These are phyloP conservation scores for Acipenser ruthenus DNA, from an alignment of 2,797 vertebrate genomes.

Conservation along the genomic window DNA sequence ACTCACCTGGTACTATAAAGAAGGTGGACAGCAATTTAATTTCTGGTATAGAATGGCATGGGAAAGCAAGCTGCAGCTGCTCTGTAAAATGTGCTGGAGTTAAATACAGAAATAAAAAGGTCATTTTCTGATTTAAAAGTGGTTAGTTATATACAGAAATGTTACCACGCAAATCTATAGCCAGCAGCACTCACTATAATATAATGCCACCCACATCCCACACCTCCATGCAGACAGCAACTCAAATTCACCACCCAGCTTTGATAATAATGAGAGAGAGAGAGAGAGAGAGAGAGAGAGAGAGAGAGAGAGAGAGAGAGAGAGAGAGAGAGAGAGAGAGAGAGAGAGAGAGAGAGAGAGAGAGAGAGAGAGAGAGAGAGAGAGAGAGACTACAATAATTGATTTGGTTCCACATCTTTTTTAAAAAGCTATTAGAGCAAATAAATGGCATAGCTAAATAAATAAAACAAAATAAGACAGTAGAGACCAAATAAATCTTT, in stretches of 20 bases:
- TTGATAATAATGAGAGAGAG: not conserved
- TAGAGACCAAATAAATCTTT: too few species aligned
- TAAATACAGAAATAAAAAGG: constrained; percentile 2
- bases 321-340: not conserved
- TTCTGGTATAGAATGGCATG: too few species aligned
- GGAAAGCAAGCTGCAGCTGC: not conserved
- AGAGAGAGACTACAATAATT: not conserved
- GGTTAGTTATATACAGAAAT: not conserved
- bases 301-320: not conserved
- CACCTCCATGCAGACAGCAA: not conserved
- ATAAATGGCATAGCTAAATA: too few species aligned
- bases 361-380: too few species aligned
- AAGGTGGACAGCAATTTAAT: not conserved
- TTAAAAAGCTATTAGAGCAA: not conserved
- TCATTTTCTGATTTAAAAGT: not conserved
- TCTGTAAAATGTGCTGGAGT: not conserved
- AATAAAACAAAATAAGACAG: too few species aligned
- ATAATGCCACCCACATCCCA: constrained; percentile 4
- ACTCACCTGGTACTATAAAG: not conserved
- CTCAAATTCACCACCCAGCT: not conserved
- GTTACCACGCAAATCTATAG: not conserved
- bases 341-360: not conserved
- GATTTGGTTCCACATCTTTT: not conserved
- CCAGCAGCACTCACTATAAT: not conserved
- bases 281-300: not conserved